Base-by-base conservation (phyloP, 2,888 invertebrate genomes). In the Congeria kusceri region DNA sequence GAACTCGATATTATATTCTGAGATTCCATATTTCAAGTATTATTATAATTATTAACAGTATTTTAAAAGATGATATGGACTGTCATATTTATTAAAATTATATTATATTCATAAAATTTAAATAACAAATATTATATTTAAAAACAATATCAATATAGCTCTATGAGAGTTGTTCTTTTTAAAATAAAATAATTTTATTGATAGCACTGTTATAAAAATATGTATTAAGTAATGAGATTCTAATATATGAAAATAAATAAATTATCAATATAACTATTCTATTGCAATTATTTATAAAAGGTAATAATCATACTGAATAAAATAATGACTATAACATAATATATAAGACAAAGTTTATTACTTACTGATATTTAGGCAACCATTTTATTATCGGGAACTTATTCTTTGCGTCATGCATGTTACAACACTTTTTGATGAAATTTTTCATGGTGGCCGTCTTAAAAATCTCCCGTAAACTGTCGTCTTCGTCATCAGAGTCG, bases 351-450 rank as follows among this genome's bases (percentile, higher is more conserved):
- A 47, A 62, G 58, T 67, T 27, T 25, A 18, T 3, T 49, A 76
- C 86, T 63, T 80, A 91, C 91, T 84, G 85, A 85, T 92, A 92
- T 76, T 89, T 88, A 46, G 91, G 91, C 39, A 91, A 79, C 91
- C 91, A 92, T 83, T 85, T 87, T 32, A 81, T 61, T 63, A 90
- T 88, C 32, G 91, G 91, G 58, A 92, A 82, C 79, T 88, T 90
- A 23, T 86, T 86, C 78, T 87, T 87, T 49, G 85, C 80, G 23
- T 77, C 86, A 53, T 87, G 77, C 56, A 83, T n/a, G n/a, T 85
- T 78, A 75, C 86, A 91, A 27, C 84, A 83, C 18, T 81, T 66
- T 28, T 77, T 76, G n/a, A 80, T 77, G 47, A 74, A 85, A 29
- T 86, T 74, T 66, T 84, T 85, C 69, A 77, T 68, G 57, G 61